Percentiles rank a stretch among this genome's conserved stretches.
Evolutionary conservation across 1,140 invertebrate genomes (phyloP).

Genomic region (Macrobrachium rosenbergii): DNA sequence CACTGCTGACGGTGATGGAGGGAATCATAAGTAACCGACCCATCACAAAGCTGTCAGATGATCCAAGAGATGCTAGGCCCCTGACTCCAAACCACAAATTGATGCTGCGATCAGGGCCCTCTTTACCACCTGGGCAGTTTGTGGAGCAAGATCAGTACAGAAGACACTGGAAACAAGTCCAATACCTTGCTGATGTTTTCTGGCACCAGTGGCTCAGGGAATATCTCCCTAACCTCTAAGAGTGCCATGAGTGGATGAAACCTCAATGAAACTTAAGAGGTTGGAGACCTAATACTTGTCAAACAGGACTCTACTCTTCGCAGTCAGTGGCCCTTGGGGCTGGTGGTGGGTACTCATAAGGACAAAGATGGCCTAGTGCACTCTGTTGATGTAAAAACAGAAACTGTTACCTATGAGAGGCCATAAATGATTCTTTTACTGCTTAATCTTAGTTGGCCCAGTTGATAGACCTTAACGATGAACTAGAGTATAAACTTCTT

Average conservation of each 20-base stretch:
- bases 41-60: slow-evolving; percentile 13
- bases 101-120: not conserved
- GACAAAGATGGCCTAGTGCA: slow-evolving; percentile 3
- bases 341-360: not conserved
- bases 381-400: not conserved
- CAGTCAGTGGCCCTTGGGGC: not conserved
- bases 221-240: slow-evolving; percentile 11
- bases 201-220: not conserved
- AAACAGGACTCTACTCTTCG: not conserved
- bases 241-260: not conserved
- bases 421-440: not conserved
- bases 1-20: slow-evolving; percentile 12
- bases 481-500: not conserved
- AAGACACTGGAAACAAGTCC: slow-evolving; percentile 7
- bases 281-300: not conserved
- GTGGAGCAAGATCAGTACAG: not conserved
- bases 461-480: not conserved
- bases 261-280: not conserved
- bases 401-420: not conserved
- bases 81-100: not conserved
- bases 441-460: not conserved
- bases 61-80: not conserved
- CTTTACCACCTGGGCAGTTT: not conserved
- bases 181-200: slow-evolving; percentile 16
- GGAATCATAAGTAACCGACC: slow-evolving; percentile 22